Percentiles rank a stretch among this genome's conserved stretches.
phyloP scores from a whole-genome alignment of 92 coral and sea anemone species.

The Plumapathes pennacea region DNA sequence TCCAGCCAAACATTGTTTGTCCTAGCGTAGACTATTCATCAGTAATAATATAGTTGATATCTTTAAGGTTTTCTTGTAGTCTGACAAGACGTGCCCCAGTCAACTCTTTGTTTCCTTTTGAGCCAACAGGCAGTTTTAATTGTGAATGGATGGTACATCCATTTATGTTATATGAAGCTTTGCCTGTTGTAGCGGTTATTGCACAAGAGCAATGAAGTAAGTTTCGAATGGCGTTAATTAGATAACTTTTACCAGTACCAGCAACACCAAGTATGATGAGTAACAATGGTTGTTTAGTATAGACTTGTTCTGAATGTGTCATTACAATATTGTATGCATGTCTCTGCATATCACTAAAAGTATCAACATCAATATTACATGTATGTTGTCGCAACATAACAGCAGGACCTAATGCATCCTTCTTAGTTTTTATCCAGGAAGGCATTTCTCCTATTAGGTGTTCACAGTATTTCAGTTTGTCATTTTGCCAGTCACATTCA shows the following conservation, averaged over 20 bases:
- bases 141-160: slow-evolving; percentile 46
- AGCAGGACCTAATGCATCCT: slow-evolving; percentile 22
- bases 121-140: slow-evolving; percentile 35
- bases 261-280: slow-evolving; percentile 39
- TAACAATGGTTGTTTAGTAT: slow-evolving; percentile 17
- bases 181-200: slow-evolving; percentile 42
- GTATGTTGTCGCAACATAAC: slow-evolving; percentile 13
- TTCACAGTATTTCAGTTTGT: slow-evolving; percentile 36
- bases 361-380: slow-evolving; percentile 20
- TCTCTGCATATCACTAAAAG: slow-evolving; percentile 32
- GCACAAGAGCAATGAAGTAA: slow-evolving; percentile 24
- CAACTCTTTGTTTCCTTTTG: slow-evolving; percentile 26
- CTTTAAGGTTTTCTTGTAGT: slow-evolving; percentile 29
- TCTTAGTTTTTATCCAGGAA: slow-evolving; percentile 55
- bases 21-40: slow-evolving; percentile 56
- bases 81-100: slow-evolving; percentile 25
- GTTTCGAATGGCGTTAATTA: slow-evolving; percentile 37
- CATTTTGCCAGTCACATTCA: slow-evolving; percentile 49
- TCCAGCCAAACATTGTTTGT: slow-evolving; percentile 55
- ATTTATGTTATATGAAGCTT: slow-evolving; percentile 36
- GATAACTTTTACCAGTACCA: slow-evolving; percentile 43
- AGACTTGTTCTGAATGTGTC: slow-evolving; percentile 18
- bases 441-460: slow-evolving; percentile 52
- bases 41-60: slow-evolving; percentile 19
- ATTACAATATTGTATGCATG: slow-evolving; percentile 34